A percentile compares a stretch with the other conserved stretches of the same genome.
These are phyloP conservation scores for Aegotheles bennettii DNA, from an alignment of 2,113 vertebrate species.

Conservation along the genomic window DNA sequence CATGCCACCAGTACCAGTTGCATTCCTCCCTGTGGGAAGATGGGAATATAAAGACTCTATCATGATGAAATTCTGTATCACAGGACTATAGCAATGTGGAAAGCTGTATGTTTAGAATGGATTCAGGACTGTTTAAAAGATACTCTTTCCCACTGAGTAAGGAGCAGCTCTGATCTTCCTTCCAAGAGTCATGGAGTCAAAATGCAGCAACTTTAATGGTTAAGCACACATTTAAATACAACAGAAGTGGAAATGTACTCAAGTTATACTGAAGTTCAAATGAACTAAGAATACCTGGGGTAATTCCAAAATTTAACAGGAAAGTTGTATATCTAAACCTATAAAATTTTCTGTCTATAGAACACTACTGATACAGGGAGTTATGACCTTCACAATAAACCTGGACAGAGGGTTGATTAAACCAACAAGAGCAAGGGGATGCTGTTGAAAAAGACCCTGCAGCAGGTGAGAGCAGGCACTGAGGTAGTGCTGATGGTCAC, in stretches of 20 bases:
- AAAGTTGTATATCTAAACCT: not conserved
- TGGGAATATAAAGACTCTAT: not conserved
- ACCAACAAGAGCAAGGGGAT: accelerated
- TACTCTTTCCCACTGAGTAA: not conserved
- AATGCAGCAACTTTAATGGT: not conserved
- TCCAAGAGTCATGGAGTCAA: not conserved
- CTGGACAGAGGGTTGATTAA: not conserved
- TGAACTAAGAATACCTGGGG: not conserved
- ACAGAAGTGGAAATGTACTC: not conserved
- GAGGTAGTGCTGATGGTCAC: not conserved
- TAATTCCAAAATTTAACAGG: not conserved
- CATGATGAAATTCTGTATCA: not conserved
- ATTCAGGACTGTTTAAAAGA: not conserved
- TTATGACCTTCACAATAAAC: not conserved
- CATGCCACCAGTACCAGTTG: not conserved
- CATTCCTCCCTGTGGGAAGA: not conserved
- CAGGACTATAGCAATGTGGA: not conserved
- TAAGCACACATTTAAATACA: not conserved
- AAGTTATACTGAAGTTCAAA: not conserved
- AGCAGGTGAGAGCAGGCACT: not conserved
- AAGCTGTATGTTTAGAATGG: not conserved
- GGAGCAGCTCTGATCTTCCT: not conserved
- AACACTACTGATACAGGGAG: not conserved
- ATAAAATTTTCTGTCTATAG: not conserved
- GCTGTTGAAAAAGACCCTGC: accelerated